These are phyloP conservation scores for Eubucco bourcierii DNA, from an alignment of 2,113 vertebrate genomes.

Conservation along the genomic window DNA sequence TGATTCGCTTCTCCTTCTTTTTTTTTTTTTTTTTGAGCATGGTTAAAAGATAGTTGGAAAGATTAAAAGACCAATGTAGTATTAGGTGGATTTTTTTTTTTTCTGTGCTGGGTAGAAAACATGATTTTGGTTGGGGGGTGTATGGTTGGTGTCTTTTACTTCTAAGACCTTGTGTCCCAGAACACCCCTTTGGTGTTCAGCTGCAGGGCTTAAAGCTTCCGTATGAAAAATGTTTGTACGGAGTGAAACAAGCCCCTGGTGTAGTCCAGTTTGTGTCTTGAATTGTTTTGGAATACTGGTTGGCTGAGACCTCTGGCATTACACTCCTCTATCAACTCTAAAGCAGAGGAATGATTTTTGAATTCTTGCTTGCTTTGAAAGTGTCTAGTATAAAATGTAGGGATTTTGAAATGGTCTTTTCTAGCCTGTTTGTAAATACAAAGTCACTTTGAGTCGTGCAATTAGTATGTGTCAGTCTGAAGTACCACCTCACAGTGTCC, in stretches of 20 bases:
- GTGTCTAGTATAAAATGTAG: constrained; percentile 16
- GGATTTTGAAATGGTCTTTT: not conserved
- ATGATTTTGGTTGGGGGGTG: not conserved
- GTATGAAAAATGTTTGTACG: not conserved
- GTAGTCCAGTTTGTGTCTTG: constrained; percentile 33
- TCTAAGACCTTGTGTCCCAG: constrained; percentile 22
- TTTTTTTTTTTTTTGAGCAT: not conserved
- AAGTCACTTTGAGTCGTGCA: not conserved
- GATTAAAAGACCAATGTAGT: constrained; percentile 45
- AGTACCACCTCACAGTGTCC: not conserved
- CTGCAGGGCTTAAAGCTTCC: constrained; percentile 43
- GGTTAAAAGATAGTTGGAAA: not conserved
- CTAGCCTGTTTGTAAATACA: constrained; percentile 1
- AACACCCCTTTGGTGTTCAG: not conserved
- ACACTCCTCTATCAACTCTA: constrained; percentile 57
- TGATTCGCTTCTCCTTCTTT: not conserved
- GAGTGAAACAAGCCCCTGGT: constrained; percentile 20
- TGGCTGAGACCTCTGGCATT: constrained; percentile 54
- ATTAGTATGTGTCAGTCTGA: not conserved
- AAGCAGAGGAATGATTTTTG: constrained; percentile 39
- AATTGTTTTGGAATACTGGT: constrained; percentile 15
- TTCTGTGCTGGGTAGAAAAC: constrained; percentile 44
- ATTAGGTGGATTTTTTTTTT: constrained; percentile 33
- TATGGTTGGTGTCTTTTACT: constrained; percentile 1
- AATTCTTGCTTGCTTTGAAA: constrained; percentile 27